phyloP scores from a whole-genome alignment of 2,113 vertebrate species.

The Struthidea cinerea region DNA sequence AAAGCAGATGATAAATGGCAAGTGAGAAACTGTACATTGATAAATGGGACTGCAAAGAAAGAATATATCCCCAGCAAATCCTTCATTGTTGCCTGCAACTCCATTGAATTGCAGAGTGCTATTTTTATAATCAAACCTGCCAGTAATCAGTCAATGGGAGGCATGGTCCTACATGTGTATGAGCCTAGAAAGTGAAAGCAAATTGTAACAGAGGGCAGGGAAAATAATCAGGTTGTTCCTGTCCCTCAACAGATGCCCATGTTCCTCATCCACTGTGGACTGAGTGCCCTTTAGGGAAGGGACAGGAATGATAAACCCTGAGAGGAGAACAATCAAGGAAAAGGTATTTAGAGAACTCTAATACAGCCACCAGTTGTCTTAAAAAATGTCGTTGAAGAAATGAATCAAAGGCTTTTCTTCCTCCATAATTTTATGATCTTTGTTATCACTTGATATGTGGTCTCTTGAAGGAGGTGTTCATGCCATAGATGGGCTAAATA shows the following conservation, averaged over 20 bases:
- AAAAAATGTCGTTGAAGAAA: neutral
- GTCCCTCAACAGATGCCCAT: neutral
- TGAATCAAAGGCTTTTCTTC: neutral
- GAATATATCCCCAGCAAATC: slow-evolving; percentile 51
- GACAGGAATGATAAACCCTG: neutral
- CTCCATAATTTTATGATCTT: neutral
- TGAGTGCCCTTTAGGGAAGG: neutral
- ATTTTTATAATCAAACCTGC: slow-evolving; percentile 61
- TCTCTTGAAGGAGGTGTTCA: neutral
- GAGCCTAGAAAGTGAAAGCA: slow-evolving; percentile 5
- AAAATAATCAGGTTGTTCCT: neutral
- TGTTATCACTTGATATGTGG: neutral
- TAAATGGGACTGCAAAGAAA: slow-evolving; percentile 48
- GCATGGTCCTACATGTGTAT: slow-evolving; percentile 25
- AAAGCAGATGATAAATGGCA: slow-evolving; percentile 66
- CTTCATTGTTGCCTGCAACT: slow-evolving; percentile 42
- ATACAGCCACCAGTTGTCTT: fast-evolving
- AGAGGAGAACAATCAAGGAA: neutral
- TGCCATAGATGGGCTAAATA: neutral
- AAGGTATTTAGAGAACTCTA: neutral
- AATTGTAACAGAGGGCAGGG: neutral
- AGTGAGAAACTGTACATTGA: slow-evolving; percentile 54
- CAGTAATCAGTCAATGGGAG: slow-evolving; percentile 38
- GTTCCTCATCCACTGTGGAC: neutral
- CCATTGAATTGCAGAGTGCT: slow-evolving; percentile 45